phyloP scores from a whole-genome alignment of 2,113 vertebrate genomes.

The Mormyrus iriodes region DNA sequence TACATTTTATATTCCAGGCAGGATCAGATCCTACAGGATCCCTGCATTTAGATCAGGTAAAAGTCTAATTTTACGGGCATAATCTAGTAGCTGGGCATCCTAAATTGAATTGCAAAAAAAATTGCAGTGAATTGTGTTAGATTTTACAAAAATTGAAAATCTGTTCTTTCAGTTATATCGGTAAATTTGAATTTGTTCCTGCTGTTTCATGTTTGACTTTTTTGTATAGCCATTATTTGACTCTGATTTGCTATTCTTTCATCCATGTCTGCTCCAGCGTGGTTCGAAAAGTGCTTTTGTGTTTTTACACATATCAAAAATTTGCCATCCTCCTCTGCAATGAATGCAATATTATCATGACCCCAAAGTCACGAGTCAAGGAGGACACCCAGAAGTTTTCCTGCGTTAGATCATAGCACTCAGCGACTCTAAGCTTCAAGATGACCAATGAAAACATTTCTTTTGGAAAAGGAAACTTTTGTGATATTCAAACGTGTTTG shows the following conservation, averaged over 20 bases:
- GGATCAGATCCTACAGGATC: background rate
- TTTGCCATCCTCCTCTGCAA: background rate
- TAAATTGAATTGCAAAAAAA: background rate
- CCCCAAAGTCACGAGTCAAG: background rate
- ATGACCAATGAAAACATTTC: conserved; percentile 6
- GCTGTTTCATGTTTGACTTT: background rate
- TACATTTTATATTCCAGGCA: background rate
- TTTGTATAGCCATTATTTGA: background rate
- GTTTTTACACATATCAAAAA: background rate
- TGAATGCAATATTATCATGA: background rate
- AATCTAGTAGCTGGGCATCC: background rate
- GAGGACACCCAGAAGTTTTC: background rate
- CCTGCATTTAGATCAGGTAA: background rate
- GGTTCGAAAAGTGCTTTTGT: background rate
- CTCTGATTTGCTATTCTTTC: background rate
- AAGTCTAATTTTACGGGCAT: background rate
- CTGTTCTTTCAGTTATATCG: background rate
- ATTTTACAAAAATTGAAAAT: background rate
- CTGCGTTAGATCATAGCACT: background rate
- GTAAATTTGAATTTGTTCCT: background rate
- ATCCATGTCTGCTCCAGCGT: background rate
- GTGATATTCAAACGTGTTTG: background rate
- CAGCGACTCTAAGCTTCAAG: background rate
- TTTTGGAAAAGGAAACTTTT: conserved; percentile 6
- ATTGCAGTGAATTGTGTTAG: background rate